These are phyloP conservation scores for Bombyx mori DNA, from an alignment of 1,140 invertebrate species.

Conservation along the genomic window DNA sequence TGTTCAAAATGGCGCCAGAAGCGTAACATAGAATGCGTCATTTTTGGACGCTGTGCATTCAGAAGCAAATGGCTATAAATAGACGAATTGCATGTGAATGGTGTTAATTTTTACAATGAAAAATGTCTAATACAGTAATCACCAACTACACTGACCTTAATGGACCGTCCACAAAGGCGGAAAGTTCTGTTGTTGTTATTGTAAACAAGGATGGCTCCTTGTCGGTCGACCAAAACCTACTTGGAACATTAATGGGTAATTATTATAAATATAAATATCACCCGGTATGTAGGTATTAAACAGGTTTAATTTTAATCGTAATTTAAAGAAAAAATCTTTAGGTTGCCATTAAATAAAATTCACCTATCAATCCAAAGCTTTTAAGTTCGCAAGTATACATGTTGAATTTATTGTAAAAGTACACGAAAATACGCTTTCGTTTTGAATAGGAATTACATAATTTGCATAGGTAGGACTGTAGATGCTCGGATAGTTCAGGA, in stretches of 20 bases:
- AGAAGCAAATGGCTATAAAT: constrained; percentile 55
- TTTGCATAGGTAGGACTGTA: too few relatives aligned
- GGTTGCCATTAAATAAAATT: too few relatives aligned
- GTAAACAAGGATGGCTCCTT: constrained; percentile 81
- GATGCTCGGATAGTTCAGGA: too few relatives aligned
- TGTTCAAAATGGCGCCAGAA: constrained; percentile 61
- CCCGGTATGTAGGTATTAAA: too few relatives aligned
- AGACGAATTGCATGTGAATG: constrained; percentile 44
- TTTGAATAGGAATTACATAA: too few relatives aligned
- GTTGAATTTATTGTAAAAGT: too few relatives aligned
- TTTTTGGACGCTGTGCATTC: constrained; percentile 59
- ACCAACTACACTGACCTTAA: constrained; percentile 68
- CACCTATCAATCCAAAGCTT: too few relatives aligned
- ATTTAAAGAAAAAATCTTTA: too few relatives aligned
- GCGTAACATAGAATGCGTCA: constrained; percentile 46
- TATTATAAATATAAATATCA: constrained; percentile 3
- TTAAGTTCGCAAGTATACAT: too few relatives aligned
- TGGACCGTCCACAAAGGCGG: constrained; percentile 63
- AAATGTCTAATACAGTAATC: constrained; percentile 70
- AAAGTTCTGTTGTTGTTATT: constrained; percentile 77
- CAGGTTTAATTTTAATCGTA: too few relatives aligned
- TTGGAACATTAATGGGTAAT: constrained; percentile 80
- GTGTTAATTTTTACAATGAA: constrained; percentile 41
- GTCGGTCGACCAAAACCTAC: constrained; percentile 78
- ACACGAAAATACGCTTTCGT: too few relatives aligned